phyloP scores from a whole-genome alignment of 2,888 invertebrate species.

The Epinotia bilunana region DNA sequence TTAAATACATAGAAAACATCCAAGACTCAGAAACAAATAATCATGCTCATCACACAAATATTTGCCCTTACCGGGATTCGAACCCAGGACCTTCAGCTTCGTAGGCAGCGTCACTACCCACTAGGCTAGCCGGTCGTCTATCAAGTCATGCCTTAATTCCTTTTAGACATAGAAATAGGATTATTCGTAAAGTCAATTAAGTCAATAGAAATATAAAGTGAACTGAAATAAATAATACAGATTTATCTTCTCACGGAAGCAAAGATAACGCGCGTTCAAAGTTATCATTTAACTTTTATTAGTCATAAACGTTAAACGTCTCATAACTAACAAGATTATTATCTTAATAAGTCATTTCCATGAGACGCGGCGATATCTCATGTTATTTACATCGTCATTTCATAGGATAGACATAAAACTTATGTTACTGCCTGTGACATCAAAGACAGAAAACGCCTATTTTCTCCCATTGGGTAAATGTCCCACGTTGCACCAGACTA shows the following conservation, averaged over 20 bases:
- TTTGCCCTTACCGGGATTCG: no score
- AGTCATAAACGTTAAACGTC: not conserved
- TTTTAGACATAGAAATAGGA: no score
- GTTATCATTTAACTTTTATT: not conserved
- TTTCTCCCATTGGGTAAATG: not conserved
- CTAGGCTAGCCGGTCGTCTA: no score
- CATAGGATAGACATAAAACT: not conserved
- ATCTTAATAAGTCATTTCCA: not conserved
- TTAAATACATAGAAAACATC: no score
- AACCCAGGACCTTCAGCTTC: no score
- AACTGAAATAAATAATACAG: not conserved
- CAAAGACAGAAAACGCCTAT: not conserved
- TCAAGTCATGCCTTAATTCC: no score
- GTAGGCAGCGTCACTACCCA: no score
- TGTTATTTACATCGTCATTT: not conserved
- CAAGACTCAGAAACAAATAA: no score
- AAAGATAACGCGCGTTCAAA: not conserved
- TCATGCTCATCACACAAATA: no score
- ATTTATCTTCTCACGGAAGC: not conserved
- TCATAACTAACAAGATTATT: not conserved
- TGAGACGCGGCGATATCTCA: not conserved
- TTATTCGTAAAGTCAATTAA: not conserved
- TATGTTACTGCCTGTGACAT: slow-evolving; percentile 1
- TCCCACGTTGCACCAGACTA: not conserved
- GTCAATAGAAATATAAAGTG: not conserved